Evolutionary conservation across 1,140 invertebrate species (phyloP), one percentile per base, ranked within the genome.

Genomic region (Halyomorpha halys): DNA sequence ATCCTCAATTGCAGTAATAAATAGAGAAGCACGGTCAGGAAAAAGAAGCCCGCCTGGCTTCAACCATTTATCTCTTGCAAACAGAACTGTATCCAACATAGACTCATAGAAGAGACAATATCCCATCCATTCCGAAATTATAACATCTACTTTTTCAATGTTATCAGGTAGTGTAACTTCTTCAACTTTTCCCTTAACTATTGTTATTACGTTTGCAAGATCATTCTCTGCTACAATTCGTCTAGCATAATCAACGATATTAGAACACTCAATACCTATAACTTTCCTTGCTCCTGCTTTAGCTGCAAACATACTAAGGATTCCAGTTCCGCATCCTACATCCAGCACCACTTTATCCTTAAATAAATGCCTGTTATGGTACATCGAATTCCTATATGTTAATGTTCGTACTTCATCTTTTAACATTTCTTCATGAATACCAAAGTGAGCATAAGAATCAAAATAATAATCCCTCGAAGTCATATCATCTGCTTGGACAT

Each of bases 91-190:
- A 70, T 96, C 92, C 69, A 97, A 77, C 95, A 97, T 98, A 19
- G 91, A 95, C 75, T 97, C 94, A 71, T 98, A 97, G 72, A 97
- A 96, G 0, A 97, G 78, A 73, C 94, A 97, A 73, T 97, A 97
- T 3, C 97, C 97, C 97, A 99, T 99, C 97, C 97, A 99, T 77
- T 99, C 97, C 0, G 94, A 97, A 70, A 99, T 98, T 67, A 99
- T 99, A 34, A 99, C 98, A 73, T 99, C 97, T 21, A 98, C 96
- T 70, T 88, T 83, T 18, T 90, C 84, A 65, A 90, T 83, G 14
- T 83, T 83, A 70, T 83, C 78, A 0, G 88, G 87, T 44, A 91
- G 71, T 59, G 80, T 80, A 30, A 91, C 83, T 74, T 91, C 88
- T 72, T 91, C 89, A 1, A 91, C 88, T 68, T 73, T 73, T 60